phyloP scores from a whole-genome alignment of 2,797 vertebrate genomes.

The Macropus fuliginosus region DNA sequence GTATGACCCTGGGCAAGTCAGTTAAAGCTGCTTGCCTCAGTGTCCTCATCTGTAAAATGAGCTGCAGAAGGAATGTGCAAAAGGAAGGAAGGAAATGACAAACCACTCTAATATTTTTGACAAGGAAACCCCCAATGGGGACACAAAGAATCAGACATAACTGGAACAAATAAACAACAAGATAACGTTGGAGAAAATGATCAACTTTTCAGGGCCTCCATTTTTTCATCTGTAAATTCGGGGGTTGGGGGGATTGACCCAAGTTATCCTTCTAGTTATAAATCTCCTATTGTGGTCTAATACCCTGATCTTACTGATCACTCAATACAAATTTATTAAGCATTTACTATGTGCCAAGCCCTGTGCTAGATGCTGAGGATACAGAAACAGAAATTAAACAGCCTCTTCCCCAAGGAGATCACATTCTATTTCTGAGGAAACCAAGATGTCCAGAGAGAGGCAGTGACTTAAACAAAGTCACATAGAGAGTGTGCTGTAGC shows the following conservation, averaged over 20 bases:
- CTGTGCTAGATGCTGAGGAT: not conserved
- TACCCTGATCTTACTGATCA: not conserved
- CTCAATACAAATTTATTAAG: not conserved
- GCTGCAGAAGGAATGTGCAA: not conserved
- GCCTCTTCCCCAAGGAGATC: not conserved
- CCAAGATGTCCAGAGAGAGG: not conserved
- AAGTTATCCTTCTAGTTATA: not conserved
- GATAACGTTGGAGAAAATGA: not conserved
- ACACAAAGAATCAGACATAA: not conserved
- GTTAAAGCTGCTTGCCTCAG: not conserved
- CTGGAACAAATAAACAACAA: not conserved
- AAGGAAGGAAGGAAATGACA: not conserved
- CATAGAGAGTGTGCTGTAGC: not conserved
- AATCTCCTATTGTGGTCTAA: not conserved
- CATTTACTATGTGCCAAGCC: not conserved
- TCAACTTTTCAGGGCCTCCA: not conserved
- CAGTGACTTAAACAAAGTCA: not conserved
- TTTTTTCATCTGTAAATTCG: not conserved
- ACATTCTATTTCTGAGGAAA: not conserved
- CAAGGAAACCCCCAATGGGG: not conserved
- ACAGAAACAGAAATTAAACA: not conserved
- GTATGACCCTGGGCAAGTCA: not conserved
- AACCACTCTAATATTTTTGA: not conserved
- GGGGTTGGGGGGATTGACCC: not conserved
- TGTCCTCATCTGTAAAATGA: not conserved